Conservation (phyloP, 2,797 vertebrate genomes). For the Hippocampus kuda region DNA sequence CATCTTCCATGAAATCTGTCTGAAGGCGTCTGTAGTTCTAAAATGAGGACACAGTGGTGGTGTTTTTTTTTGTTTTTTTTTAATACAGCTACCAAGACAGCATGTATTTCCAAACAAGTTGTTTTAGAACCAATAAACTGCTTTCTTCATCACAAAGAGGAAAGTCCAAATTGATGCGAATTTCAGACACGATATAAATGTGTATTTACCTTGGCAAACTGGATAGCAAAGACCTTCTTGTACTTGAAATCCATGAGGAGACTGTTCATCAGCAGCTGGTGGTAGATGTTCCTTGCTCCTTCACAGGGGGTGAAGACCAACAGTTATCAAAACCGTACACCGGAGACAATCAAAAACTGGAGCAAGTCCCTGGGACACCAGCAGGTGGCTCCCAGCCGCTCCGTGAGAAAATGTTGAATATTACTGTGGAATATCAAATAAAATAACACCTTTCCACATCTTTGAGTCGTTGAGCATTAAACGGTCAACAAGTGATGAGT, state of each 20-base stretch:
- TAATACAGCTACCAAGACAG: slow-evolving; percentile 37
- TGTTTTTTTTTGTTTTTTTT: slow-evolving; percentile 63
- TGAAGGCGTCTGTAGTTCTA: slow-evolving; percentile 98
- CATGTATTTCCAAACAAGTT: background rate
- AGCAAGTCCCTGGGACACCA: background rate
- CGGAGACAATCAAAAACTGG: background rate
- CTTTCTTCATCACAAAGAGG: background rate
- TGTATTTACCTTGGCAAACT: slow-evolving; percentile 85
- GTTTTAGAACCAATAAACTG: background rate
- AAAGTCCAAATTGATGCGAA: background rate
- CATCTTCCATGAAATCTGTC: slow-evolving; percentile 99
- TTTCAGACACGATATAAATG: background rate
- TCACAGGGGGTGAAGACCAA: slow-evolving; percentile 7
- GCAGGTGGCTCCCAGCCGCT: background rate
- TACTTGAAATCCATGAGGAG: slow-evolving; percentile 96
- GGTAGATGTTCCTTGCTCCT: slow-evolving; percentile 93
- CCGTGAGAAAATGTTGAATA: background rate
- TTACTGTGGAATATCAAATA: background rate
- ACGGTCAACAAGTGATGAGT: slow-evolving; percentile 83
- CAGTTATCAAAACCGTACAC: background rate
- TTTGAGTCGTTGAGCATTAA: slow-evolving; percentile 93
- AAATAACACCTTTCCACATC: slow-evolving; percentile 84
- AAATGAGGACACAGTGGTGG: slow-evolving; percentile 68
- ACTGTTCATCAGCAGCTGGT: slow-evolving; percentile 96
- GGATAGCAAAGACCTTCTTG: slow-evolving; percentile 90